phyloP scores from a whole-genome alignment of 2,888 invertebrate genomes.

The Patella ulyssiponensis region DNA sequence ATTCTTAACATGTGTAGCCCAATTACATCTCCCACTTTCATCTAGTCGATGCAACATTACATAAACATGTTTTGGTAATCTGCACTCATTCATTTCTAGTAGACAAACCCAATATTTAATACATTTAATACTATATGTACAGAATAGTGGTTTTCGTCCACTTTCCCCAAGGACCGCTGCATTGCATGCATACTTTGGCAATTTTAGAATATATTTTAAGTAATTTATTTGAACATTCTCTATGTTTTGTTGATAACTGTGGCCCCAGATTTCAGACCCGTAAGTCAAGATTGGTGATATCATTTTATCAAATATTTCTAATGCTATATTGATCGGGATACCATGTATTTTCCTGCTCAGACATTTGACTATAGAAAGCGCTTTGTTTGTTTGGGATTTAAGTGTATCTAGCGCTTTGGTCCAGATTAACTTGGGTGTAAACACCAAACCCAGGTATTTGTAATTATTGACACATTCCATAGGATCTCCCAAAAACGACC shows the following conservation, averaged over 20 bases:
- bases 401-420: neutral
- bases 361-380: neutral
- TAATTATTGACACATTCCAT: slow-evolving; percentile 1
- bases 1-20: neutral
- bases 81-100: neutral
- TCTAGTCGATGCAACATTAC: neutral
- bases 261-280: slow-evolving; percentile 15
- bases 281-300: neutral
- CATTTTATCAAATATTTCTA: too few relatives aligned
- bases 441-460: slow-evolving; percentile 15
- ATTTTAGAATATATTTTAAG: neutral
- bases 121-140: slow-evolving; percentile 5
- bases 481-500: neutral
- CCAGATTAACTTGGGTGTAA: slow-evolving; percentile 19
- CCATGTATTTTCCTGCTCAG: neutral
- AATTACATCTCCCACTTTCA: neutral
- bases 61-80: neutral
- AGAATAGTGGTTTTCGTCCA: slow-evolving; percentile 8
- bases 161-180: slow-evolving; percentile 9
- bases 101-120: neutral
- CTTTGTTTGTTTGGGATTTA: slow-evolving; percentile 23
- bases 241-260: neutral
- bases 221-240: slow-evolving; percentile 8
- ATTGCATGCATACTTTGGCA: neutral
- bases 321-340: too few relatives aligned